These are phyloP conservation scores for Tachina grossa DNA, from an alignment of 2,888 invertebrate genomes.

Conservation along the genomic window DNA sequence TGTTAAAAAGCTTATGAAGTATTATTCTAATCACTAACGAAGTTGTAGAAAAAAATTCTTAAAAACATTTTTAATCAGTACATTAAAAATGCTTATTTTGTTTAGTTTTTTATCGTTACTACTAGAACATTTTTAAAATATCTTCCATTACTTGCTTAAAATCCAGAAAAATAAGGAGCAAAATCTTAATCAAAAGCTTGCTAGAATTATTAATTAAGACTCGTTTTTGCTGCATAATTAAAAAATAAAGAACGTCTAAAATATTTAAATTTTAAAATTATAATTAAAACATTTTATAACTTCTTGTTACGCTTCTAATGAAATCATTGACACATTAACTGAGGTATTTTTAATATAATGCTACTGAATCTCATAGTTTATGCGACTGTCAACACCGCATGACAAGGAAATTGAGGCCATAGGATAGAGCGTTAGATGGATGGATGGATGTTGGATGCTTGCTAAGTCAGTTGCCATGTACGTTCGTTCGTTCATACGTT, in stretches of 20 bases:
- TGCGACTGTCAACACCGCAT: slow-evolving; percentile 70
- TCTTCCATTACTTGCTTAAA: too few species aligned
- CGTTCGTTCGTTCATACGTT: slow-evolving; percentile 27
- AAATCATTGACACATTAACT: slow-evolving; percentile 67
- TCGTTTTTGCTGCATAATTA: neutral
- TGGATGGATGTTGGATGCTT: slow-evolving; percentile 30
- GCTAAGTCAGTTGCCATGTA: slow-evolving; percentile 37
- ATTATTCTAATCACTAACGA: too few species aligned
- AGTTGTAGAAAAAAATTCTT: too few species aligned
- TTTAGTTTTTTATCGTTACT: too few species aligned
- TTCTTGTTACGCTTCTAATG: slow-evolving; percentile 57
- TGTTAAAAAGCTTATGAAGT: too few species aligned
- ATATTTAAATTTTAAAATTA: slow-evolving; percentile 21
- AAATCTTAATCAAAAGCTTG: neutral
- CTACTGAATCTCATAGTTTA: slow-evolving; percentile 64
- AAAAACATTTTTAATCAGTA: too few species aligned
- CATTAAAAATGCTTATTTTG: too few species aligned
- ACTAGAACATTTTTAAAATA: too few species aligned
- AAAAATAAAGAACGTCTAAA: neutral
- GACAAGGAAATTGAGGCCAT: slow-evolving; percentile 72
- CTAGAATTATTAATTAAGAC: neutral
- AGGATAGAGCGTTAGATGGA: slow-evolving; percentile 45
- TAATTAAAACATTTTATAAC: slow-evolving; percentile 48
- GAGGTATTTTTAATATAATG: slow-evolving; percentile 56
- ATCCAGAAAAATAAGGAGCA: neutral